Evolutionary conservation across 2,888 invertebrate species (phyloP), one percentile per base, ranked within the genome.

Genomic region (Eupithecia inturbata): DNA sequence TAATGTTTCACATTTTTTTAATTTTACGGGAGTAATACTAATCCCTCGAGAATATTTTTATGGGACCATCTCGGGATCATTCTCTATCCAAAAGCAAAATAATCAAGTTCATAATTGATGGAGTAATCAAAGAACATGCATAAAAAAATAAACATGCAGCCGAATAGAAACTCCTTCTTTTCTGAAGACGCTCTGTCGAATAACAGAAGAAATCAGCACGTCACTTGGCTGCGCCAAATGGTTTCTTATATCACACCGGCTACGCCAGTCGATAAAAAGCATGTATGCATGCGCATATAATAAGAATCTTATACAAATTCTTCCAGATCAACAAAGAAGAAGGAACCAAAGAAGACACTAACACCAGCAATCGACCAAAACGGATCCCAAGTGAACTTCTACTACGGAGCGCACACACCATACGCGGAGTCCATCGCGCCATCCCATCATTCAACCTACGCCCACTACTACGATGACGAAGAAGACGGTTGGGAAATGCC

Each of bases 401-500:
- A 98, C 89, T 98, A 98, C 88, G 98, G 98, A 78, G 98, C 98
- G 1, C 98, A 98, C 71, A 98, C 98, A 7, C 98, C 98, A 0
- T 98, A 98, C 92, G 98, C 98, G 68, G 98, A 98, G 89, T 98
- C 98, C 72, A 98, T 98, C 82, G 98, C 98, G 0, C 98, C 98
- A 1, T 98, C 98, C 9, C 98, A 98, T 91, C 98, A 98, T 87
- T 98, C 98, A 67, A 98, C 98, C 0, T 98, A 98, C 90, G 98
- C 98, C 5, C 98, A 98, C 89, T 98, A 98, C 89, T 98, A 98
- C 83, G 98, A 98, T 87, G 98, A 98, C 83, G 98, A 98, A 87
- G 98, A 98, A 91, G 98, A 98, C 84, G 98, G 98, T 67, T 98
- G 98, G 98, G 98, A 98, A 89, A 98, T 98, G 98, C 98, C 98